Evolutionary conservation across 2,797 vertebrate species (phyloP), one percentile per base, ranked within the genome.

Genomic region (Poeciliopsis paucimaculata): DNA sequence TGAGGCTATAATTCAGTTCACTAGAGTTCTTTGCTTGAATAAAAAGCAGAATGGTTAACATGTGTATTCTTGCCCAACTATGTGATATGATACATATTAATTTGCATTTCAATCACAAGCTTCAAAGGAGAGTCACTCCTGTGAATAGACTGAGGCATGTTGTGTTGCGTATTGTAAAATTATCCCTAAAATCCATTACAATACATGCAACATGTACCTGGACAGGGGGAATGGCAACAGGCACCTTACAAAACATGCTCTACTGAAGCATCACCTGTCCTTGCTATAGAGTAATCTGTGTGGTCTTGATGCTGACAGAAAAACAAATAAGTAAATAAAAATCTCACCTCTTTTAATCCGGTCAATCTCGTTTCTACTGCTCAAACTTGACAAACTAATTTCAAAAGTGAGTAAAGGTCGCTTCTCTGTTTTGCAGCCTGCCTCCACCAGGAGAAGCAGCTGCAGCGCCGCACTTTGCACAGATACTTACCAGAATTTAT

Each of bases 401-500:
- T 87, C 80, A 66, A 95, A 95, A 94, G 93, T 95, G 90, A 92
- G 91, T 87, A 92, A 94, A 92, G 94, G 94, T 96, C 94, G 92
- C 93, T 86, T 84, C 39, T 70, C 39, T 43, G 64, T 26, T 11
- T 68, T 70, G 39, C 75, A 43, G 72, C 79, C 46, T 26, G 82
- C 62, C 83, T 72, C 72, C 80, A 84, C 82, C 81, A 75, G 90
- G 82, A 80, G 68, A 26, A 41, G 66, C 39, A 43, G 66, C 53
- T 53, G 86, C 86, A 62, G 82, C 82, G 78, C 82, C 88, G 92
- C 94, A 94, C 94, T 95, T 94, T 55, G 16, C 92, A 90, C 84
- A 55, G 53, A 85, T 72, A 95, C 96, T 96, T 93, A 96, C 95
- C 95, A 96, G 90, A 87, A 92, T 94, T 86, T 95, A 87, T 95